These are phyloP conservation scores for Psephotus haematonotus DNA, from an alignment of 2,113 vertebrate species.

Conservation along the genomic window DNA sequence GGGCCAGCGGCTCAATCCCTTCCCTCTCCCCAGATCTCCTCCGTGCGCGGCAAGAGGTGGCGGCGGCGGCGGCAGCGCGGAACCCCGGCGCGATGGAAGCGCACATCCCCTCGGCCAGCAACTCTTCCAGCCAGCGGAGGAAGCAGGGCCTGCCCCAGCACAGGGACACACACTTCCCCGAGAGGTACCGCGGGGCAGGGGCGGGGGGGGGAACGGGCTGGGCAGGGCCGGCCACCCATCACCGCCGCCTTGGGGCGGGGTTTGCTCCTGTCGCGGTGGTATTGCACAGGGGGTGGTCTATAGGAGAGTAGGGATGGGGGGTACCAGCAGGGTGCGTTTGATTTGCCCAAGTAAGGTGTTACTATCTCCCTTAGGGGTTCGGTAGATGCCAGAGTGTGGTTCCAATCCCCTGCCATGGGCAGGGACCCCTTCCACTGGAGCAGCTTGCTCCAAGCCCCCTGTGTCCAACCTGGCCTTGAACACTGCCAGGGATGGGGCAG, in stretches of 20 bases:
- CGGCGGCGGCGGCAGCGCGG: conserved; percentile 82
- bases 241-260: neutral
- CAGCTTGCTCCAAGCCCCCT: neutral
- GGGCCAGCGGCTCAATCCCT: neutral
- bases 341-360: fast-evolving
- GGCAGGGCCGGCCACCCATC: neutral
- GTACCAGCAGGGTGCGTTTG: neutral
- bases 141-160: conserved; percentile 93
- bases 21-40: conserved; percentile 80
- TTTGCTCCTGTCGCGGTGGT: neutral
- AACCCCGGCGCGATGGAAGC: conserved; percentile 85
- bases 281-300: too few relatives aligned
- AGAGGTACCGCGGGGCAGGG: conserved; percentile 78
- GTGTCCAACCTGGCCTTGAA: neutral
- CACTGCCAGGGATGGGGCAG: neutral
- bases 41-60: conserved; percentile 88
- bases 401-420: neutral
- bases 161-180: conserved; percentile 87
- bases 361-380: fast-evolving
- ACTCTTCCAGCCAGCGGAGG: conserved; percentile 84
- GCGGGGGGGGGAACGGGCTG: neutral
- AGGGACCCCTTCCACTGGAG: neutral
- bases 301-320: neutral
- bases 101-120: conserved; percentile 82
- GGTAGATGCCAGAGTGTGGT: neutral